phyloP scores from a whole-genome alignment of 2,888 invertebrate species.

The Volucella inanis region DNA sequence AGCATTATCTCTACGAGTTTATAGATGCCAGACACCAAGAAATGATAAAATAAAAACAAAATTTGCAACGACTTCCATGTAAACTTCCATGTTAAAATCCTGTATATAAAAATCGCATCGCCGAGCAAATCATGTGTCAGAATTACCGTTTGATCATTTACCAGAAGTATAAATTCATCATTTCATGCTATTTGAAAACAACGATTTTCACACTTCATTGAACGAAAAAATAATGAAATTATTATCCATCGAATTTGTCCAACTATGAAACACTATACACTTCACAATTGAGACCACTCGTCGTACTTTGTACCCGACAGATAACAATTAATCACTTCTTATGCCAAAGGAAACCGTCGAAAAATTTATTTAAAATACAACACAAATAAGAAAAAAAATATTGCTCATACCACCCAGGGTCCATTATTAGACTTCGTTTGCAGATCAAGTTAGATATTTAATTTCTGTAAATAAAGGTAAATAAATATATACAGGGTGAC shows the following conservation, averaged over 20 bases:
- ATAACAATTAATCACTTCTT: conserved; percentile 22
- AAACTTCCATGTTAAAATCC: too few relatives aligned
- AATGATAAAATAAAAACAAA: too few relatives aligned
- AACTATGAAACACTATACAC: conserved; percentile 32
- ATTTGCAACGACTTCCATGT: too few relatives aligned
- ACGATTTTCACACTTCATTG: conserved; percentile 14
- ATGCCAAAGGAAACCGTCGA: neutral
- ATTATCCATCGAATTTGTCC: neutral
- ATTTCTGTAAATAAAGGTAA: conserved; percentile 13
- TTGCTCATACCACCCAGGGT: conserved; percentile 39
- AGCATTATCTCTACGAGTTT: too few relatives aligned
- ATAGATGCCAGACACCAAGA: too few relatives aligned
- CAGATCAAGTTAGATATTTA: neutral
- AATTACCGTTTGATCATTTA: too few relatives aligned
- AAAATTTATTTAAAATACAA: conserved; percentile 3
- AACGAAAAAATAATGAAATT: neutral
- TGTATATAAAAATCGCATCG: too few relatives aligned
- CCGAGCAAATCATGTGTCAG: too few relatives aligned
- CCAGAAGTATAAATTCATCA: neutral
- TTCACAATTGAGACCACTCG: conserved; percentile 28
- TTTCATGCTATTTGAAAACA: conserved; percentile 5
- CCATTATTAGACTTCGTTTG: neutral
- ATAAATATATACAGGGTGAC: too few relatives aligned
- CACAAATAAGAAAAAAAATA: neutral
- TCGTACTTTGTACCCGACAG: neutral